Evolutionary conservation across 1,140 invertebrate species (phyloP).

Genomic region (Coenobita brevimanus): DNA sequence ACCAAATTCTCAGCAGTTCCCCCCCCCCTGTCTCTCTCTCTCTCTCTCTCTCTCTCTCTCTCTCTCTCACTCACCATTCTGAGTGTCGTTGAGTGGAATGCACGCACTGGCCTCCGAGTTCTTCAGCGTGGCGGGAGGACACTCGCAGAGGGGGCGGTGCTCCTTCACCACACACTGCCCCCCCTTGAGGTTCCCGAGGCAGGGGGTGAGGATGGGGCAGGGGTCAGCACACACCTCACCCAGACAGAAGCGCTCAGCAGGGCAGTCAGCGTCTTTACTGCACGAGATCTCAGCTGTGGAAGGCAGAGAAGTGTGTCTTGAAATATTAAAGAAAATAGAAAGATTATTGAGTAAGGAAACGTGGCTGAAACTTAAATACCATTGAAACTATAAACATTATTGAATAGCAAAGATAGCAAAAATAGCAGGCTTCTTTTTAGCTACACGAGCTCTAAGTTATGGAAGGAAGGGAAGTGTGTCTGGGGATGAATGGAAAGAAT

Average conservation of each 20-base stretch:
- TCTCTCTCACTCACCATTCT: constrained; percentile 23
- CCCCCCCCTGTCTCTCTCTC: neutral
- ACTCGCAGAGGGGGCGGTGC: constrained; percentile 70
- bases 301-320: neutral
- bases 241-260: constrained; percentile 70
- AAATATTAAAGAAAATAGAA: too few species aligned
- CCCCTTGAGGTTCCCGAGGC: constrained; percentile 64
- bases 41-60: neutral
- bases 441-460: too few species aligned
- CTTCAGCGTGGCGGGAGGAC: constrained; percentile 66
- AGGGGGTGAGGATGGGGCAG: constrained; percentile 70
- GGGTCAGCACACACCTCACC: constrained; percentile 71
- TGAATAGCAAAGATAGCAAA: too few species aligned
- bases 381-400: too few species aligned
- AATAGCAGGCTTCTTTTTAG: too few species aligned
- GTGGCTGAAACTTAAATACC: too few species aligned
- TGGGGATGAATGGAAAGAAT: too few species aligned
- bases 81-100: constrained; percentile 49
- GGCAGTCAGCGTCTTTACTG: constrained; percentile 66
- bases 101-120: constrained; percentile 68
- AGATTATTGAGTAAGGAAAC: too few species aligned
- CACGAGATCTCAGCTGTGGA: constrained; percentile 39
- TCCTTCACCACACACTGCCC: constrained; percentile 70
- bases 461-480: too few species aligned
- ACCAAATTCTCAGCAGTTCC: neutral